These are phyloP conservation scores for Resseliella maxima DNA, from an alignment of 2,888 invertebrate genomes.

Conservation along the genomic window DNA sequence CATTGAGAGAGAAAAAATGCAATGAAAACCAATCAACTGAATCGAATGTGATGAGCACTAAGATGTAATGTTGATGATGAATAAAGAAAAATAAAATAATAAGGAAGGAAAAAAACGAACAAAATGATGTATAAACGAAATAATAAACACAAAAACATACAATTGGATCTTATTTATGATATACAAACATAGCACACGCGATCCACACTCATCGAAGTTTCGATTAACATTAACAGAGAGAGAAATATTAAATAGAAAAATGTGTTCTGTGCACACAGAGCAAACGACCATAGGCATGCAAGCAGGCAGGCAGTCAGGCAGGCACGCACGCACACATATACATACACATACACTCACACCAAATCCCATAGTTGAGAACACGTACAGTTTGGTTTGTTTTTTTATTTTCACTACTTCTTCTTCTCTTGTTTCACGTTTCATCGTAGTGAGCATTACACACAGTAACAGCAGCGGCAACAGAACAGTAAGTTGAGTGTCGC, in stretches of 20 bases:
- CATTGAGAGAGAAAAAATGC: background rate
- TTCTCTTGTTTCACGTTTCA: no score
- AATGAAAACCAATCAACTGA: background rate
- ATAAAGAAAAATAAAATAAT: background rate
- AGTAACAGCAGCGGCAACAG: no score
- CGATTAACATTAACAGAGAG: conserved; percentile 6
- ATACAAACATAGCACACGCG: conserved; percentile 40
- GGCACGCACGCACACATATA: background rate
- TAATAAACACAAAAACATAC: conserved; percentile 34
- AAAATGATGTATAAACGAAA: background rate
- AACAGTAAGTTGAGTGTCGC: no score
- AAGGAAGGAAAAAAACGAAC: background rate
- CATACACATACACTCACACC: background rate
- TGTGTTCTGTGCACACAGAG: conserved; percentile 8
- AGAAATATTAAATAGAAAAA: conserved; percentile 22
- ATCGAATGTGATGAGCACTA: background rate
- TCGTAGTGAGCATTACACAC: no score
- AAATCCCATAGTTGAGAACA: no score
- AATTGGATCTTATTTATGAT: conserved; percentile 40
- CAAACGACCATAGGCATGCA: conserved; percentile 25
- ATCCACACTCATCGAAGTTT: conserved; percentile 48
- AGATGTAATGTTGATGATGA: background rate
- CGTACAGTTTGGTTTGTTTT: no score
- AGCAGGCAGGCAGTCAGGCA: background rate
- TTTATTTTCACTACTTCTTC: no score